Conservation (phyloP, 2,797 vertebrate species). For the Pachyuromys duprasi region DNA sequence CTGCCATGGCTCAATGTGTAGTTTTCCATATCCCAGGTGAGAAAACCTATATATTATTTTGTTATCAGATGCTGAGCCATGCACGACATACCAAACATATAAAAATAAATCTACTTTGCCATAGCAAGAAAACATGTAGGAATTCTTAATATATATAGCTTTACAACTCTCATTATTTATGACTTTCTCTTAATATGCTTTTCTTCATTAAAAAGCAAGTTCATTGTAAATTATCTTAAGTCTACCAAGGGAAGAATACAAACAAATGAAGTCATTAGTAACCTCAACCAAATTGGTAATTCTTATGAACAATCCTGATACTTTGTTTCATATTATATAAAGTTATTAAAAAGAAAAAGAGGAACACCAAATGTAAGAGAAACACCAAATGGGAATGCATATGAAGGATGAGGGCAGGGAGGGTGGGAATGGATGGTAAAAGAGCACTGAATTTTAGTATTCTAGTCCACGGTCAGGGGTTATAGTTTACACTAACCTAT, state of each 20-base stretch:
- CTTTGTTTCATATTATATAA: not conserved
- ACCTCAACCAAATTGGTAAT: not conserved
- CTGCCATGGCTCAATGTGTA: not conserved
- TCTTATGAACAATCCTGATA: not conserved
- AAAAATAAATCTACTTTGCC: conserved; percentile 14
- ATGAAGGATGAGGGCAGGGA: not conserved
- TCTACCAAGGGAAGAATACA: conserved; percentile 16
- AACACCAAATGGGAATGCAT: not conserved
- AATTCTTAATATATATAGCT: not conserved
- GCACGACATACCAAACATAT: not conserved
- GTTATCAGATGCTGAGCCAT: not conserved
- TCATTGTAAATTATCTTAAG: conserved; percentile 13
- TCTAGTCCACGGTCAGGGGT: too few species aligned
- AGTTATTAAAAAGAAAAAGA: not conserved
- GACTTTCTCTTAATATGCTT: conserved; percentile 3
- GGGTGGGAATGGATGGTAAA: not conserved
- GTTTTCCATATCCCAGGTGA: not conserved
- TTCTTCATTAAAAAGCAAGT: conserved; percentile 42
- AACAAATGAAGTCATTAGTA: conserved; percentile 2
- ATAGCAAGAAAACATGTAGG: not conserved
- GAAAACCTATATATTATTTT: conserved; percentile 19
- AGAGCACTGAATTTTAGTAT: not conserved
- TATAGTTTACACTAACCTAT: not conserved
- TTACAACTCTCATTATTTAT: conserved; percentile 11
- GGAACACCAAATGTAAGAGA: not conserved